phyloP scores from a whole-genome alignment of 2,113 vertebrate species.

The Zapus hudsonius region DNA sequence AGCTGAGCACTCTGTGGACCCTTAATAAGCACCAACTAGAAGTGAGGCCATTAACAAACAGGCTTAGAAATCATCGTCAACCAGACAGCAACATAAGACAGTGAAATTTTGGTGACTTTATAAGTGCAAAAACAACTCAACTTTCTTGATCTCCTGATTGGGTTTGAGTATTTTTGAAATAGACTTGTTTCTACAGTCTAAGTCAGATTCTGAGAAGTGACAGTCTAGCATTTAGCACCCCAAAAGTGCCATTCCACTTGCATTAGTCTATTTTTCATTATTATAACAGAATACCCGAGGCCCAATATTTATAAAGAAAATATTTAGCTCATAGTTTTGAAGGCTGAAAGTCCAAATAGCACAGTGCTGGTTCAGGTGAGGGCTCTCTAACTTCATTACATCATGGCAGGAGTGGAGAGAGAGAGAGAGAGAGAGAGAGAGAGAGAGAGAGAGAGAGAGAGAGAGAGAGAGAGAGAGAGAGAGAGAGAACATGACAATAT shows the following conservation, averaged over 20 bases:
- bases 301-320: neutral
- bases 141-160: neutral
- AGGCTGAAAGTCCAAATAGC: neutral
- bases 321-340: neutral
- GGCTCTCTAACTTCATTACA: neutral
- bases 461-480: neutral
- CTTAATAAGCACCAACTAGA: neutral
- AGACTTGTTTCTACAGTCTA: neutral
- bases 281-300: neutral
- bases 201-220: conserved; percentile 20
- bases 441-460: too few relatives aligned
- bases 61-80: neutral
- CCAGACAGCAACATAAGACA: neutral
- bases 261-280: neutral
- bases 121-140: neutral
- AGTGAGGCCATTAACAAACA: too few relatives aligned
- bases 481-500: neutral
- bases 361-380: neutral
- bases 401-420: neutral
- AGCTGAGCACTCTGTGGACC: neutral
- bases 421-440: too few relatives aligned
- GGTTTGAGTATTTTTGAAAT: neutral
- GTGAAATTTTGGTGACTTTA: neutral
- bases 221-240: neutral
- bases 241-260: neutral